Base-by-base conservation (phyloP, 1,140 invertebrate species). In the Hypothenemus hampei region DNA sequence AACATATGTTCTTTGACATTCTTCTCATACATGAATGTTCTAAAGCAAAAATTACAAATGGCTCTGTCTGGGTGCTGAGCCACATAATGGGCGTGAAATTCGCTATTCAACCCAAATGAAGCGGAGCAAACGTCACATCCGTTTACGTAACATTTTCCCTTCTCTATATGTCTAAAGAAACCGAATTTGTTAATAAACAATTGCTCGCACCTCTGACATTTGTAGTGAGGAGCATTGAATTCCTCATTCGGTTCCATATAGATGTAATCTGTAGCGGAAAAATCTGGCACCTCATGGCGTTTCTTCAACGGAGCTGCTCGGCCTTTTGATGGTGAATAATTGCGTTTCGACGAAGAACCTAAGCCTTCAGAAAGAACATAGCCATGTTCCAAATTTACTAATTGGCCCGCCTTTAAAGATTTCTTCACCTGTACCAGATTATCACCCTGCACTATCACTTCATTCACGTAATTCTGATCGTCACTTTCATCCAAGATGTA, bases 11-110 rank as follows among this genome's bases (percentile, higher is more conserved):
- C 67, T 35, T 67, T 67, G n/a, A 71, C 69, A 49, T 71, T 71
- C 36, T 69, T 71, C 54, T 71, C 69, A 40, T 71, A 71, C 69
- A 71, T 71, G 50, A 71, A 71, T 0, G 69, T 71, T 46, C 69
- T 55, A 37, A 69, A 71, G 52, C 69, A 71, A 40, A 71, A 71
- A 47, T 69, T 66, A 36, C 69, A 71, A 16, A 71, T 71, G 3
- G 69, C 69, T 6, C 69, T 58, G 37, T 71, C 69, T 1, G 63
- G 64, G 48, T 71, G 69, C 15, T 62, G 44, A 1, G 41, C 51
- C 1, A 69, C 26, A 44, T 71, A 71, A 41, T 69, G 67, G 2
- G 59, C 40, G 35, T 65, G 65, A 35, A 69, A 69, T 1, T 65
- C 62, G n/a, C 60, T 61, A 33, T 69, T 69, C 20, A 59, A 60